Base-by-base conservation (phyloP, 1,140 invertebrate species). In the Dinoponera quadriceps region DNA sequence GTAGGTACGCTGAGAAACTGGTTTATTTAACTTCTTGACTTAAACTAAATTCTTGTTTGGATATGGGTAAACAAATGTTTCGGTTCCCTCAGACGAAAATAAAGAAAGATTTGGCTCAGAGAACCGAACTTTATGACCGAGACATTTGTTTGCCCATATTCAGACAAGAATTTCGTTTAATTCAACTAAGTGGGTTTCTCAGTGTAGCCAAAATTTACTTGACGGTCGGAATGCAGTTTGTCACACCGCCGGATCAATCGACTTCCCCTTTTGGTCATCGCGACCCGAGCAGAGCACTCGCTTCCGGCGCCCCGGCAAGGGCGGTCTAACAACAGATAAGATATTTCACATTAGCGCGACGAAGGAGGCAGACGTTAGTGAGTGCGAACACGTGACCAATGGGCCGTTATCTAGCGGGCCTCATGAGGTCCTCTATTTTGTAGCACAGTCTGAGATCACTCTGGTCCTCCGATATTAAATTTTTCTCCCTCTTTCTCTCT, bases 401-500 rank as follows among this genome's bases (percentile, higher is more conserved):
- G 90, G 86, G 89, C 91, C 91, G 91, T 92, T 92, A 92, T 91
- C 89, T 92, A 92, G 91, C 91, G 88, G 90, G 84, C 69, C 90
- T 87, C 72, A 84, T 73, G 77, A 84, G 82, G 75, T 85, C 83
- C 87, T 85, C 84, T 73, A 85, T 82, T 89, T 87, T 85, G 86
- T 85, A 81, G 74, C 85, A 88, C 85, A 84, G 84, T 81, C 77
- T 49, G 72, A 82, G 85, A 86, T 90, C 84, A 74, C 85, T n/a
- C n/a, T 63, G 85, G 86, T 90, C 88, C 84, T 49, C 77, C 81
- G 77, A 82, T 72, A 82, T 87, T 89, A 85, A 90, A 86, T 20
- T 49, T 13, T 49, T 16, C 20, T 1, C 51, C 54, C 38, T 44
- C 33, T 66, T 48, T 60, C 38, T 55, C 49, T 48, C 27, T 78